Percentiles rank a stretch among this genome's conserved stretches.
phyloP scores from a whole-genome alignment of 1,140 invertebrate genomes.

The Drosophila micromelanica region DNA sequence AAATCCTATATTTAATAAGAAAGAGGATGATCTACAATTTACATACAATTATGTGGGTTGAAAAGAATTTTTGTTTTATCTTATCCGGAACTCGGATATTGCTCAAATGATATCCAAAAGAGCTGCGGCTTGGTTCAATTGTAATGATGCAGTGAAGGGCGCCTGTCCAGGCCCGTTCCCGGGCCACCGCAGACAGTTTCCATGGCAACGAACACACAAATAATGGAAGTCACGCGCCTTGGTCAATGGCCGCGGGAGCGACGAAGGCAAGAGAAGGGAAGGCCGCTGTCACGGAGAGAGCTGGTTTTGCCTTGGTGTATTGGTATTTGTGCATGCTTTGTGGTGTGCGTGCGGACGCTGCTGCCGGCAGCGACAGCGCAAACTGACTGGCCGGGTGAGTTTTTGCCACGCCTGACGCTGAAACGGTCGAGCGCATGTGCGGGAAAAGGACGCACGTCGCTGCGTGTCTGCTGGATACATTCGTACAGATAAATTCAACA shows the following conservation, averaged over 20 bases:
- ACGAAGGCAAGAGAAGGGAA: not conserved
- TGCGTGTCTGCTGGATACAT: slow-evolving; percentile 46
- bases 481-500: slow-evolving; percentile 71
- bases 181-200: slow-evolving; percentile 24
- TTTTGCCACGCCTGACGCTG: slow-evolving; percentile 64
- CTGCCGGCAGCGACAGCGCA: slow-evolving; percentile 31
- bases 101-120: not conserved
- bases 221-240: slow-evolving; percentile 70
- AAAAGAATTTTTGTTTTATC: not conserved
- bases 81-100: not conserved
- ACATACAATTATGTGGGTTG: not conserved
- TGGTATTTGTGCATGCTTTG: slow-evolving; percentile 57
- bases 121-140: slow-evolving; percentile 3
- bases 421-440: slow-evolving; percentile 65
- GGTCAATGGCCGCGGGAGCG: slow-evolving; percentile 21
- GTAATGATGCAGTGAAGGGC: slow-evolving; percentile 22
- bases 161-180: slow-evolving; percentile 5
- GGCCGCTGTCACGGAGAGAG: slow-evolving; percentile 3
- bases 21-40: not conserved
- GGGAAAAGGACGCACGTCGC: slow-evolving; percentile 65
- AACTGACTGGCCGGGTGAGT: slow-evolving; percentile 36
- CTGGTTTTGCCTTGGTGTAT: slow-evolving; percentile 28
- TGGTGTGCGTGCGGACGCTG: slow-evolving; percentile 58
- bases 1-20: not conserved
- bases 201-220: slow-evolving; percentile 52